Percentiles rank a stretch among this genome's conserved stretches.
These are phyloP conservation scores for Hepsetus odoe DNA, from an alignment of 2,113 vertebrate genomes.

Conservation along the genomic window DNA sequence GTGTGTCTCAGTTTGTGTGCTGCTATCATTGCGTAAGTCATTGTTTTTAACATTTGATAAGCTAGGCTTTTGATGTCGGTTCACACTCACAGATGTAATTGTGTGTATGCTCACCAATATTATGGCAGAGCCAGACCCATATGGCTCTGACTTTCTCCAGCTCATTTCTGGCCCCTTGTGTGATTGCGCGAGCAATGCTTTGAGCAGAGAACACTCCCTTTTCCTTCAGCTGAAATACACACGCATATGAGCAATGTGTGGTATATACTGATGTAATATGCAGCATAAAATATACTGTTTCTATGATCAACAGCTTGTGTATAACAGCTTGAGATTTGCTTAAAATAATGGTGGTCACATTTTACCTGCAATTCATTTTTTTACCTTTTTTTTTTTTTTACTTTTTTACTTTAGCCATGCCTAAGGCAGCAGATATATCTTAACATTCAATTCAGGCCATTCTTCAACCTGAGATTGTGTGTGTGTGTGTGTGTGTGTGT, in stretches of 20 bases:
- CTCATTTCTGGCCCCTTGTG: slow-evolving; percentile 66
- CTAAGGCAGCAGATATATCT: neutral
- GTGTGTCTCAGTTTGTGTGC: too few relatives aligned
- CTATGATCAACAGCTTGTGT: too few relatives aligned
- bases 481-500: neutral
- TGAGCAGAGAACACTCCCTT: slow-evolving; percentile 63
- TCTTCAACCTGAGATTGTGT: slow-evolving; percentile 18
- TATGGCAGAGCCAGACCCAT: slow-evolving; percentile 85
- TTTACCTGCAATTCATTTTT: too few relatives aligned
- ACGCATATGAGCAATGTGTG: slow-evolving; percentile 26
- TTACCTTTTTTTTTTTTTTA: too few relatives aligned
- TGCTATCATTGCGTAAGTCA: too few relatives aligned
- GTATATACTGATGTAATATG: neutral
- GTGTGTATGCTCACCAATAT: slow-evolving; percentile 70
- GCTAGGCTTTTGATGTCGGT: neutral
- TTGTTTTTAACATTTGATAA: neutral
- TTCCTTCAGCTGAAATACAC: slow-evolving; percentile 70
- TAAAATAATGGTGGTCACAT: too few relatives aligned
- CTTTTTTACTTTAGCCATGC: neutral
- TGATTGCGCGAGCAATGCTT: slow-evolving; percentile 69
- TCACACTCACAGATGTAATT: slow-evolving; percentile 1
- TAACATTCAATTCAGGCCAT: neutral
- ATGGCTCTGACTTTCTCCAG: slow-evolving; percentile 76
- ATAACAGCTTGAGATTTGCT: too few relatives aligned
- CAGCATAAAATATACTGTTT: neutral